These are phyloP conservation scores for Drosophila sordidula DNA, from an alignment of 2,888 invertebrate genomes.

Conservation along the genomic window DNA sequence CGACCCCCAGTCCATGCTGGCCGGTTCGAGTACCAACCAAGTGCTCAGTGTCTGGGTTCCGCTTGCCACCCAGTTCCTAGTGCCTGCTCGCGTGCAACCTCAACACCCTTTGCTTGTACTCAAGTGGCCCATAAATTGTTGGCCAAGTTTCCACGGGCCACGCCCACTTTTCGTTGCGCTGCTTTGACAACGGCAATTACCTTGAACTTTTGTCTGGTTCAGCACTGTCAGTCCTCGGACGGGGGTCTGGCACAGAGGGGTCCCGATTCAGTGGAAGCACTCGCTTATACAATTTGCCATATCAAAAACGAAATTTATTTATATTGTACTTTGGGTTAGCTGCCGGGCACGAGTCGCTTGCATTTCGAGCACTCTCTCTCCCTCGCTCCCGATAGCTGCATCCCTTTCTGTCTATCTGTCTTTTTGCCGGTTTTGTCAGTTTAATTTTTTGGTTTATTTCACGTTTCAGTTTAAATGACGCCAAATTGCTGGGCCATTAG, in stretches of 20 bases:
- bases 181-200: slow-evolving; percentile 81
- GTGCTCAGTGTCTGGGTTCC: background rate
- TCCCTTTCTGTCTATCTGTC: slow-evolving; percentile 14
- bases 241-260: background rate
- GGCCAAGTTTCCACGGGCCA: slow-evolving; percentile 72
- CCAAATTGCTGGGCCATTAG: slow-evolving; percentile 76
- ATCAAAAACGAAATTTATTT: slow-evolving; percentile 67
- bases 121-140: slow-evolving; percentile 80
- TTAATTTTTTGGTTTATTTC: slow-evolving; percentile 73
- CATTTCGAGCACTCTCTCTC: slow-evolving; percentile 14
- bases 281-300: slow-evolving; percentile 35
- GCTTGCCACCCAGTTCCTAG: slow-evolving; percentile 40
- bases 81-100: slow-evolving; percentile 79
- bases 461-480: slow-evolving; percentile 73
- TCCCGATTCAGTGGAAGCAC: slow-evolving; percentile 47
- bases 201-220: slow-evolving; percentile 71
- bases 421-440: slow-evolving; percentile 63
- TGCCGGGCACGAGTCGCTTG: slow-evolving; percentile 56
- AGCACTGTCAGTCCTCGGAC: background rate
- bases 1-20: slow-evolving; percentile 4
- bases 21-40: slow-evolving; percentile 4
- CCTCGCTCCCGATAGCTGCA: background rate
- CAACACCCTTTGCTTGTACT: slow-evolving; percentile 81
- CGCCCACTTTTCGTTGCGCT: slow-evolving; percentile 75
- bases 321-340: slow-evolving; percentile 61